These are phyloP conservation scores for Tapirus terrestris DNA, from an alignment of 2,113 vertebrate species.

Conservation along the genomic window DNA sequence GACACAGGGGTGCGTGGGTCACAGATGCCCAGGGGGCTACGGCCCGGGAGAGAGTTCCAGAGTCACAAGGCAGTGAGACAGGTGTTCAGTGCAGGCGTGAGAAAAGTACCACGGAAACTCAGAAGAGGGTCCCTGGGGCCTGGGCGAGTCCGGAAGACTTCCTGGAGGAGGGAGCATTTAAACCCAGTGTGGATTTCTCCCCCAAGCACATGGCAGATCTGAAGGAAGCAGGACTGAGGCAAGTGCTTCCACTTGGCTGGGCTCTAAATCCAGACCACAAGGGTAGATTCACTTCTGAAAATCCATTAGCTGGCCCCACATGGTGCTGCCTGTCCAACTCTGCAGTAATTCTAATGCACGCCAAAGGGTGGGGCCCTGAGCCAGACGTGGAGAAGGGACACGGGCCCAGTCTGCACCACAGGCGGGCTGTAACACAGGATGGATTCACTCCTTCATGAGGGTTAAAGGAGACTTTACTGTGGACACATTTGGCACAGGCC, in stretches of 20 bases:
- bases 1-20: background rate
- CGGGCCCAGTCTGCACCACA: background rate
- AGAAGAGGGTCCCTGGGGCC: accelerated
- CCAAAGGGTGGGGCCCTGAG: background rate
- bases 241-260: background rate
- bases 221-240: background rate
- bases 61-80: background rate
- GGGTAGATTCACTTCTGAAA: background rate
- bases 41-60: background rate
- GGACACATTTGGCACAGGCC: background rate
- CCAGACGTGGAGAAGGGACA: accelerated
- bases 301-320: no score
- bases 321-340: background rate
- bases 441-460: background rate
- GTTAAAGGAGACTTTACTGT: background rate
- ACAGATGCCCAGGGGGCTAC: background rate
- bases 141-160: background rate
- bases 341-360: background rate
- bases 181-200: background rate
- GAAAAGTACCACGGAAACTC: background rate
- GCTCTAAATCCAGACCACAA: no score
- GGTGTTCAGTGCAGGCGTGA: accelerated
- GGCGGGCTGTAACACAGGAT: no score
- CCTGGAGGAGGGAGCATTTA: background rate
- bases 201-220: accelerated